Evolutionary conservation across 1,140 invertebrate species (phyloP).

Genomic region (Antheraea pernyi): DNA sequence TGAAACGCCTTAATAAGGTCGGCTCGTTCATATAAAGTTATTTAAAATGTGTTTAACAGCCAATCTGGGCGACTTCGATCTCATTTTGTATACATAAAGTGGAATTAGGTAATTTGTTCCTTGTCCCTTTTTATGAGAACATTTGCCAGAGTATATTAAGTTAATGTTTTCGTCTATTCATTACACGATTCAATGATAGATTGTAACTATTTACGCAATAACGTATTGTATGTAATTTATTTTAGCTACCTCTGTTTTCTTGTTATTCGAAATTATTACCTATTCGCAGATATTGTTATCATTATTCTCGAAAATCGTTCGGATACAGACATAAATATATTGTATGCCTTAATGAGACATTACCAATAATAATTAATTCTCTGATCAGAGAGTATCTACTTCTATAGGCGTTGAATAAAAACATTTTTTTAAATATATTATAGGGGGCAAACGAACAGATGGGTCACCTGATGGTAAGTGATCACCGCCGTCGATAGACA

Average conservation of each 20-base stretch:
- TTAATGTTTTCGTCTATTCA: slow-evolving; percentile 34
- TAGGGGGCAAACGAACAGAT: too few relatives aligned
- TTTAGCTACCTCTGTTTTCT: slow-evolving; percentile 4
- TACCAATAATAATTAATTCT: too few relatives aligned
- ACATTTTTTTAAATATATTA: too few relatives aligned
- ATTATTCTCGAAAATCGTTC: not conserved
- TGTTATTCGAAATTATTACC: not conserved
- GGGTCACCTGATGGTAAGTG: too few relatives aligned
- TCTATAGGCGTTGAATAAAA: too few relatives aligned
- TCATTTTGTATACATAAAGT: slow-evolving; percentile 61
- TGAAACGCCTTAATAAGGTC: slow-evolving; percentile 58
- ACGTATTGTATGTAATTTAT: slow-evolving; percentile 13
- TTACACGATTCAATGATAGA: slow-evolving; percentile 29
- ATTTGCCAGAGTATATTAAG: slow-evolving; percentile 43
- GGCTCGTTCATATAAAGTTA: slow-evolving; percentile 45
- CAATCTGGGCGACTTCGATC: slow-evolving; percentile 52
- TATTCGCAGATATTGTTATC: not conserved
- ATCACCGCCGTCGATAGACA: too few relatives aligned
- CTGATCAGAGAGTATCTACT: too few relatives aligned
- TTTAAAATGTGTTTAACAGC: slow-evolving; percentile 52
- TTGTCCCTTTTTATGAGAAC: slow-evolving; percentile 42
- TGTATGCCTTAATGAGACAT: not conserved
- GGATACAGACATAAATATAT: not conserved
- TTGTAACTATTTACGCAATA: slow-evolving; percentile 20
- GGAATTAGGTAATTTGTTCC: slow-evolving; percentile 67